Evolutionary conservation across 2,888 invertebrate genomes (phyloP), one percentile per base, ranked within the genome.

Genomic region (Callosobruchus maculatus): DNA sequence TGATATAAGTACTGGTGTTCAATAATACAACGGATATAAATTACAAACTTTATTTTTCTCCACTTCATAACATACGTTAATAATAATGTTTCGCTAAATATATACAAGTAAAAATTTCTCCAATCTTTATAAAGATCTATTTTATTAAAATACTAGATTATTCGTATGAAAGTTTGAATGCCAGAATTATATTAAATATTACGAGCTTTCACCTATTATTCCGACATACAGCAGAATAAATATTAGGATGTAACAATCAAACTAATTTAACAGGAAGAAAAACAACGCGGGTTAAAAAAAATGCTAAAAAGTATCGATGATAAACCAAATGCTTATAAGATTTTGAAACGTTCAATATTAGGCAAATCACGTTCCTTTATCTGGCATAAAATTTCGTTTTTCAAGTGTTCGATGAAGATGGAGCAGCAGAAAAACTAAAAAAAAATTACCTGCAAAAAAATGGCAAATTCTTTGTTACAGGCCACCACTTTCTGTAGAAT

Each of bases 31-130:
- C 13, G 13, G 4, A 7, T 49, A 49, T 49, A 49, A 49, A 49
- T 49, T 49, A 49, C 49, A 49, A 49, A 49, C 49, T 49, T 49
- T 49, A 49, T 49, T 49, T 49, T 49, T 49, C 49, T 49, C 13
- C 49, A 49, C 49, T 49, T 49, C 49, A 49, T 49, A 49, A 49
- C 49, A 49, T 49, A 49, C 13, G 49, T 49, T 49, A 49, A 49
- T 49, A 49, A 49, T 49, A 49, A 49, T 3, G 49, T 49, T 49
- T 49, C 13, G 49, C 49, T 73, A 75, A 67, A 71, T 74, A 74
- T 74, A 71, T 76, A 76, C 76, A 76, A 70, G 70, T 76, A 74
- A 71, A 76, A 76, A 74, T 71, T 71, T 70, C 68, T 66, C 49
- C 49, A 49, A 73, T 73, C 72, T 71, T 68, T 76, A 73, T 68